These are phyloP conservation scores for Nephrotoma appendiculata DNA, from an alignment of 2,888 invertebrate genomes.

Conservation along the genomic window DNA sequence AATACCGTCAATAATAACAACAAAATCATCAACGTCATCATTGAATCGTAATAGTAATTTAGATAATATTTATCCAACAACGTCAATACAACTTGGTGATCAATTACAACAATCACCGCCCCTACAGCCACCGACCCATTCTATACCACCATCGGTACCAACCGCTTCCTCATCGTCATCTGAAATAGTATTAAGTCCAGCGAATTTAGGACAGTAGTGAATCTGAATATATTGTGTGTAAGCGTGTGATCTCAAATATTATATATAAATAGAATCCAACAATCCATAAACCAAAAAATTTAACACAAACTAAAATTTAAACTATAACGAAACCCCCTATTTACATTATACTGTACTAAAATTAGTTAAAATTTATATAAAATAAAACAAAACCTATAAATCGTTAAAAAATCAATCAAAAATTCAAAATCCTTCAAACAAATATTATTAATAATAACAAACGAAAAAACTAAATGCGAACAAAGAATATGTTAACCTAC, in stretches of 20 bases:
- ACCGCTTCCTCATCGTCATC: constrained; percentile 2
- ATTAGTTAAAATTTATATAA: not conserved
- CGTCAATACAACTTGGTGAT: not conserved
- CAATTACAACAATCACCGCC: not conserved
- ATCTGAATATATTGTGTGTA: constrained; percentile 4
- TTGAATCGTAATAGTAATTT: constrained; percentile 19
- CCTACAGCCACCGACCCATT: not conserved
- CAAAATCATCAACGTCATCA: constrained; percentile 19
- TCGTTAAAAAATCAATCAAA: not conserved
- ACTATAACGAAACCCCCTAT: not conserved
- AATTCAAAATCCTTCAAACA: not conserved
- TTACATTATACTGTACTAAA: not conserved
- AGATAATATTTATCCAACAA: not conserved
- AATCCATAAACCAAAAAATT: not conserved
- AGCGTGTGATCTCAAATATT: not conserved
- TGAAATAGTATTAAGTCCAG: constrained; percentile 32
- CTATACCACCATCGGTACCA: not conserved
- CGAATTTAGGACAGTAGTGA: constrained; percentile 30
- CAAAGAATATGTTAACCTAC: not conserved
- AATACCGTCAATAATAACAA: constrained; percentile 8
- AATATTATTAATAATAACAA: not conserved
- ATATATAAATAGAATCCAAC: not conserved
- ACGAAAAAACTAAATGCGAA: not conserved
- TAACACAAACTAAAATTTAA: not conserved
- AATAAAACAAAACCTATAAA: not conserved